phyloP scores from a whole-genome alignment of 2,113 vertebrate species.

The Platichthys flesus region DNA sequence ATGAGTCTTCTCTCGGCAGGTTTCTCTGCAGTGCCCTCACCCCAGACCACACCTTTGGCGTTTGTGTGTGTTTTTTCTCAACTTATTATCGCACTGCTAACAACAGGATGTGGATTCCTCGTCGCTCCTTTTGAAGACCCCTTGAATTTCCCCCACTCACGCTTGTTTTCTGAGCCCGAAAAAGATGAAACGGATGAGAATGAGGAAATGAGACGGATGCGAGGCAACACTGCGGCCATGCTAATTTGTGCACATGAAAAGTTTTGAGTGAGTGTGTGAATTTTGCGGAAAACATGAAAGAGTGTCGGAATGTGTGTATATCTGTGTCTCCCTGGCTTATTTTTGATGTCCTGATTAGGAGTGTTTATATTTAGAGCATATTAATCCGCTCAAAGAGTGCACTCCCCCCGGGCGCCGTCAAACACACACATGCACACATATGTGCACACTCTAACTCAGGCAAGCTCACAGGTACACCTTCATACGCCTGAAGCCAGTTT shows the following conservation, averaged over 20 bases:
- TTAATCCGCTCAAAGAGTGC: slow-evolving; percentile 56
- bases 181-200: slow-evolving; percentile 24
- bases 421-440: slow-evolving; percentile 11
- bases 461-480: slow-evolving; percentile 2
- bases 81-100: slow-evolving; percentile 31
- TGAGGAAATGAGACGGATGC: slow-evolving; percentile 29
- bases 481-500: not conserved
- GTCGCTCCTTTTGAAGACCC: slow-evolving; percentile 12
- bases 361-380: slow-evolving; percentile 68
- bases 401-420: slow-evolving; percentile 38
- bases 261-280: slow-evolving; percentile 1
- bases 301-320: slow-evolving; percentile 14
- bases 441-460: slow-evolving; percentile 8
- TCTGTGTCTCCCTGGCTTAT: slow-evolving; percentile 33
- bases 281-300: slow-evolving; percentile 22
- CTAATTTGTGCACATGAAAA: slow-evolving; percentile 25
- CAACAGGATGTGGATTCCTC: slow-evolving; percentile 4
- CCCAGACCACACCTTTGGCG: slow-evolving; percentile 14
- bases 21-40: not conserved
- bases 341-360: slow-evolving; percentile 68
- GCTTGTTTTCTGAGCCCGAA: slow-evolving; percentile 38
- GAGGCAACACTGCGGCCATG: slow-evolving; percentile 15
- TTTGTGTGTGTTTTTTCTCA: not conserved
- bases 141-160: not conserved
- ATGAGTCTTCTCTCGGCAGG: not conserved